These are phyloP conservation scores for Drosophila miranda DNA, from an alignment of 1,140 invertebrate species.

Conservation along the genomic window DNA sequence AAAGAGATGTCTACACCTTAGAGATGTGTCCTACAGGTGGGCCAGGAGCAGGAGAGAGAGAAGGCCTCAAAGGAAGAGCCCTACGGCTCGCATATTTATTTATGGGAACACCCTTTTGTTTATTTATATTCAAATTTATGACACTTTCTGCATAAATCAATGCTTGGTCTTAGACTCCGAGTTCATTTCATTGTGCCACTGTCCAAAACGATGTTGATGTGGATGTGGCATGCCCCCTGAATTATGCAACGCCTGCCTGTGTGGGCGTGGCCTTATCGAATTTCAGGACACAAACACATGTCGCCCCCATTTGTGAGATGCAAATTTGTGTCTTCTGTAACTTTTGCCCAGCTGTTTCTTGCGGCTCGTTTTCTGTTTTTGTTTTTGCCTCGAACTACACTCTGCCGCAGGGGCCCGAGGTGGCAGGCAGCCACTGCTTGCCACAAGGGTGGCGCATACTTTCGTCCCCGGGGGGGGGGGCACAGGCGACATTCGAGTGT, in stretches of 20 bases:
- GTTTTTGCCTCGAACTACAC: conserved; percentile 25
- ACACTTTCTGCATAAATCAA: conserved; percentile 54
- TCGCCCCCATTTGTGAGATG: conserved; percentile 24
- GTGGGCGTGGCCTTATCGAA: conserved; percentile 37
- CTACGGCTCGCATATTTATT: conserved; percentile 41
- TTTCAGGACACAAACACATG: conserved; percentile 54
- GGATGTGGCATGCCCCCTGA: conserved; percentile 24
- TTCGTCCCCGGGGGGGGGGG: conserved; percentile 12
- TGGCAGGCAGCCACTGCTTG: conserved; percentile 12
- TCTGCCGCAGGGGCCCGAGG: conserved; percentile 18
- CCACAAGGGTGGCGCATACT: too few species aligned
- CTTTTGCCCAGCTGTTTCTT: conserved; percentile 52
- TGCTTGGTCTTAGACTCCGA: conserved; percentile 7
- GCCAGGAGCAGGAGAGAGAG: background rate
- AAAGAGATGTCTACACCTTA: too few species aligned
- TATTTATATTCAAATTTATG: conserved; percentile 67
- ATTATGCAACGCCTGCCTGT: conserved; percentile 44
- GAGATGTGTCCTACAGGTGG: background rate
- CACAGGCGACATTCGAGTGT: background rate
- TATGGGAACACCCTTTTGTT: conserved; percentile 52
- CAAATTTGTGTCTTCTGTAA: conserved; percentile 23
- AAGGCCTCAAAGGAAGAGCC: conserved; percentile 7
- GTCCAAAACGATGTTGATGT: conserved; percentile 4
- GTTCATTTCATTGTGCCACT: conserved; percentile 11
- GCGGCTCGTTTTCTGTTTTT: conserved; percentile 43